Conservation (phyloP, 2,113 vertebrate species). For the Hemibagrus wyckioides region DNA sequence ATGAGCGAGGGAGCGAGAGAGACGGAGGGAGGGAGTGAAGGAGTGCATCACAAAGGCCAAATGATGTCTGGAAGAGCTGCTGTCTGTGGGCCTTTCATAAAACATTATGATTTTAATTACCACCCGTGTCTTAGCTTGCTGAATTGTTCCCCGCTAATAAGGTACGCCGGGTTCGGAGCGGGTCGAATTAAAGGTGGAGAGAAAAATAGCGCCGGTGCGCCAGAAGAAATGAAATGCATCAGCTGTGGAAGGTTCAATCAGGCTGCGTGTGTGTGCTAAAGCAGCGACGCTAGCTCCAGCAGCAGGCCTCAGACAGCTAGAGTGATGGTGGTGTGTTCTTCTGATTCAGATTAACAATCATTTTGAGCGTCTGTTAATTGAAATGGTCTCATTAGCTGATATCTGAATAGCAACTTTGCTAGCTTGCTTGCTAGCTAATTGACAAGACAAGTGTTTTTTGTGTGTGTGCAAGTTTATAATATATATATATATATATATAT, state of each 20-base stretch:
- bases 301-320: not conserved
- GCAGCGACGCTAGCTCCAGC: not conserved
- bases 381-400: not conserved
- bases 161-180: not conserved
- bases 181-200: constrained; percentile 5
- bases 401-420: not conserved
- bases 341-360: not conserved
- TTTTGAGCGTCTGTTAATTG: not conserved
- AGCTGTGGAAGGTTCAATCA: not conserved
- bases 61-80: constrained; percentile 51
- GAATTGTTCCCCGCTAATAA: constrained; percentile 32
- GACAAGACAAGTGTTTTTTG: too few relatives aligned
- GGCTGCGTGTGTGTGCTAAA: not conserved
- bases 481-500: too few relatives aligned
- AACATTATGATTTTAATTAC: constrained; percentile 66
- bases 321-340: not conserved
- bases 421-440: not conserved
- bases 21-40: constrained; percentile 39
- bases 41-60: constrained; percentile 68
- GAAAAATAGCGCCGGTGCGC: not conserved
- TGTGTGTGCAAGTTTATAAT: too few relatives aligned
- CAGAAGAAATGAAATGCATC: not conserved
- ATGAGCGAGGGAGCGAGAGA: constrained; percentile 54
- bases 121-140: constrained; percentile 39
- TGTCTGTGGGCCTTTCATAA: constrained; percentile 47